Evolutionary conservation across 2,113 vertebrate species (phyloP).

Genomic region (Eublepharis macularius): DNA sequence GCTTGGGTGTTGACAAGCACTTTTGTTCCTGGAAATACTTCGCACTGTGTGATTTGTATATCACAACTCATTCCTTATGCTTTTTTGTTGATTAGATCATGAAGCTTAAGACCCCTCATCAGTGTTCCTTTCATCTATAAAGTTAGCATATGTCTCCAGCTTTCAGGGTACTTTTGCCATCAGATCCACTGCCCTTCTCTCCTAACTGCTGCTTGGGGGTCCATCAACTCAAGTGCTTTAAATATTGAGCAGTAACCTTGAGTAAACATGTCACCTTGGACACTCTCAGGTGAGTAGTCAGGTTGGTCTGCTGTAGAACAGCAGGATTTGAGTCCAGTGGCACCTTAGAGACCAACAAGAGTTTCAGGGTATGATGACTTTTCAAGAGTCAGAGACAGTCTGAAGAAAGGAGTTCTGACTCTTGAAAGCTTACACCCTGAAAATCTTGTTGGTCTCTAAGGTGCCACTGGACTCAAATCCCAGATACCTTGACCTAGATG

Average conservation of each 20-base stretch:
- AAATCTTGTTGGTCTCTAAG: too few relatives aligned
- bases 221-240: background rate
- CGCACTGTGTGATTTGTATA: background rate
- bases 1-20: background rate
- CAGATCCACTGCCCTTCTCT: background rate
- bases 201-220: background rate
- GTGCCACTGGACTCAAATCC: too few relatives aligned
- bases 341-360: too few relatives aligned
- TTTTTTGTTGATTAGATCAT: background rate
- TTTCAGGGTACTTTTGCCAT: background rate
- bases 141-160: background rate
- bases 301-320: too few relatives aligned
- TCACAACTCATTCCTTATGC: background rate
- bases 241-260: background rate
- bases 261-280: background rate
- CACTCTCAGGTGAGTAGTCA: too few relatives aligned
- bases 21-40: background rate
- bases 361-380: too few relatives aligned
- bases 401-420: too few relatives aligned
- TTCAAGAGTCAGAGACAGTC: too few relatives aligned
- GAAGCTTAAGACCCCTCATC: background rate
- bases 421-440: too few relatives aligned
- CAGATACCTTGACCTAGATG: too few relatives aligned
- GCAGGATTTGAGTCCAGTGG: too few relatives aligned
- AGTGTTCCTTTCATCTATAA: background rate